A percentile compares a stretch with the other conserved stretches of the same genome.
These are phyloP conservation scores for Clunio marinus DNA, from an alignment of 2,888 invertebrate genomes.

Conservation along the genomic window DNA sequence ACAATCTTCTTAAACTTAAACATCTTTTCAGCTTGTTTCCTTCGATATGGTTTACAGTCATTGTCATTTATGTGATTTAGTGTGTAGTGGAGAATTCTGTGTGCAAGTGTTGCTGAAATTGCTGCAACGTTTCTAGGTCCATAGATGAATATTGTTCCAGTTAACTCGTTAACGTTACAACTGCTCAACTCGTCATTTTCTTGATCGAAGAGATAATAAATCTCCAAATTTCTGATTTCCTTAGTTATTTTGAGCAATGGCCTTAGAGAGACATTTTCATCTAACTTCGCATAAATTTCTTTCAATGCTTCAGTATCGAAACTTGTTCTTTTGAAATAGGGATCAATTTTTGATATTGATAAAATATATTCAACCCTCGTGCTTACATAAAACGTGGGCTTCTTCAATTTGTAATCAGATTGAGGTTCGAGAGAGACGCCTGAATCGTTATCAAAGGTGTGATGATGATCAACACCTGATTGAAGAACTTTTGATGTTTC, in stretches of 20 bases:
- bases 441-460: not conserved
- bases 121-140: not conserved
- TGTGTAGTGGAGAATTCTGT: not conserved
- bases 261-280: not conserved
- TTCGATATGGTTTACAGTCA: not conserved
- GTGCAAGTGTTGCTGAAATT: not conserved
- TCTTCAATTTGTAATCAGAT: not conserved
- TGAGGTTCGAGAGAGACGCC: not conserved
- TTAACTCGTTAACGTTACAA: not conserved
- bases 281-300: not conserved
- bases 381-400: not conserved
- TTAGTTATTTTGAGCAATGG: not conserved
- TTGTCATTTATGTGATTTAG: not conserved
- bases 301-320: not conserved
- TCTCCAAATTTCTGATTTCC: not conserved
- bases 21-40: slow-evolving; percentile 2
- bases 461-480: not conserved
- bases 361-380: not conserved
- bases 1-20: slow-evolving; percentile 8
- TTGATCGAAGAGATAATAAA: slow-evolving; percentile 6
- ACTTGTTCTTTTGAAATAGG: not conserved
- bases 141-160: not conserved
- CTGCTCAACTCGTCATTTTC: not conserved
- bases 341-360: slow-evolving; percentile 6
- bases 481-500: not conserved